Base-by-base conservation (phyloP, 2,888 invertebrate species). In the Eristalis tenax region DNA sequence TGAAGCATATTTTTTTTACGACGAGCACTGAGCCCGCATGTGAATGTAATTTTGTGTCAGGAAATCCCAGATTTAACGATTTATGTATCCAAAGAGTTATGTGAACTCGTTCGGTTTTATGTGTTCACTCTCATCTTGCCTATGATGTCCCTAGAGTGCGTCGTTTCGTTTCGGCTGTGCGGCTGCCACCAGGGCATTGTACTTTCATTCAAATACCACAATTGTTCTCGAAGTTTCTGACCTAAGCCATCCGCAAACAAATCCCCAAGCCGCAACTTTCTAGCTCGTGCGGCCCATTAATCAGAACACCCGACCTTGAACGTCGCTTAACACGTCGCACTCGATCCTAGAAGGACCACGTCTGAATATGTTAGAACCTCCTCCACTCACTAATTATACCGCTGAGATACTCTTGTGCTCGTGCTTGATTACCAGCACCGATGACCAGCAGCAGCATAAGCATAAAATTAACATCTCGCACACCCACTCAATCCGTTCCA, bases 241-340 rank as follows among this genome's bases (percentile, higher is more conserved):
- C 38, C 68, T 22, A 35, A 50, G 43, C 18, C 13, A 38, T 35
- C 59, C 22, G 38, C 50, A 77, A 64, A 23, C 64, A 57, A 61
- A 59, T 70, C 64, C 57, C 79, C 57, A 13, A 43, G 26, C 66
- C 40, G 40, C 66, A 85, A 80, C 71, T 85, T 85, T 76, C 71
- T 64, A 77, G 50, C 73, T 73, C 73, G 69, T 73, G 28, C 15
- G 50, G n/a, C 11, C 18, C 68, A 77, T 77, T 77, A 81, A 73
- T 77, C 61, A 75, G 32, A 38, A n/a, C 18, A 22, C 28, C 35
- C 76, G 56, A 76, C 56, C 76, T 76, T 71, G 57, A 63, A 59
- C 76, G 66, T 68, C 68, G 66, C 75, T 76, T 68, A 85, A 77
- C 84, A 85, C 73, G 66, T 81, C 13, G 50, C 69, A 74, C 35